Evolutionary conservation across 2,888 invertebrate genomes (phyloP), one percentile per base, ranked within the genome.

Genomic region (Amiota minor): DNA sequence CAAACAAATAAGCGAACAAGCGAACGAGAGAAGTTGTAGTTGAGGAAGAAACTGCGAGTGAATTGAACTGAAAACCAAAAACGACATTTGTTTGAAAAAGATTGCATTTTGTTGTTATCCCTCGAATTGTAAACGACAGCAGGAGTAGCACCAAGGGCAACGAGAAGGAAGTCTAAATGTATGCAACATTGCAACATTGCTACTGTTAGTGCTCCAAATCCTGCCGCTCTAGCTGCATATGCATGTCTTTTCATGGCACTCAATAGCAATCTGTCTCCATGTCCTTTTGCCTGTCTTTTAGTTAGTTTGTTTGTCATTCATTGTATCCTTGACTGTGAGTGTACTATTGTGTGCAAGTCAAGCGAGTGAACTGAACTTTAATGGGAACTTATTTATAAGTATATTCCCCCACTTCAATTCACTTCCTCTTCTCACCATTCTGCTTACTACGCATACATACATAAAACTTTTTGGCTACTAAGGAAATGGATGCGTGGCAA

Each of bases 231-330:
- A n/a, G 53, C 53, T 16, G 9, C 12, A 53, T 16, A 16, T 53
- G 11, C 53, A 53, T 82, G 82, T 81, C 83, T 84, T 80, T 82
- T 84, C 84, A 85, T 81, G 9, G 9, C 14, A 53, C 53, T 53
- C 16, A 16, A 53, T 53, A 80, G 4, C 35, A 35, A 35, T 35
- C 35, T 35, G 35, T 35, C 35, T 35, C 35, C 6, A 35, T 35
- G 35, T 35, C 6, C 35, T 35, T 6, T 23, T 35, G 35, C 6
- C 35, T 6, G 35, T 35, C 6, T n/a, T n/a, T n/a, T n/a, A 6
- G 35, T 35, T 35, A 6, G 4, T 35, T 35, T 35, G 35, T 35
- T 35, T 14, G 47, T 64, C 4, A 49, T 55, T 64, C 4, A 49
- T 55, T 69, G 47, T 72, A 16, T 20, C 16, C 49, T 16, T 67